Conservation (phyloP, 2,113 vertebrate genomes). For the Theristicus caerulescens region DNA sequence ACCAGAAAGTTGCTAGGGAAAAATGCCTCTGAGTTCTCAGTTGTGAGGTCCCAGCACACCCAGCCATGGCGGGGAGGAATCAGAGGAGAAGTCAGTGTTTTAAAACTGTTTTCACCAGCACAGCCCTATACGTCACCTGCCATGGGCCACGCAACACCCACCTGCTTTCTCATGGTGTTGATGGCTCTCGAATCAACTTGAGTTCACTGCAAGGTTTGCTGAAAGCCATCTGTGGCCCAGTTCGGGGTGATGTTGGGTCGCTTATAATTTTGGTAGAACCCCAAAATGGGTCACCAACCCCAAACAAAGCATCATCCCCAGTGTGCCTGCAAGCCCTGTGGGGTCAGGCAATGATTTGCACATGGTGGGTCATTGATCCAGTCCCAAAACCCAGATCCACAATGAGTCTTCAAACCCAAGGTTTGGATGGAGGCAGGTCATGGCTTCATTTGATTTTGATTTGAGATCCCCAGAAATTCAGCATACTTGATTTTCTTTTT, state of each 20-base stretch:
- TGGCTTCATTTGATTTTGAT: neutral
- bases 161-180: fast-evolving
- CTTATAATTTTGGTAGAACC: neutral
- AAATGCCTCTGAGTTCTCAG: neutral
- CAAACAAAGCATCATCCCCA: fast-evolving
- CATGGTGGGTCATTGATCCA: fast-evolving
- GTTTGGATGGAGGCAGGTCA: neutral
- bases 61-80: neutral
- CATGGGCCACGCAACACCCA: fast-evolving
- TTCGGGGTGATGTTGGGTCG: neutral
- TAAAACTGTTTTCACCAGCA: neutral
- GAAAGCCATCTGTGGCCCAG: neutral
- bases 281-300: neutral
- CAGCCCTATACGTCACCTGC: neutral
- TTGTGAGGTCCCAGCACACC: neutral
- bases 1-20: neutral
- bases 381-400: neutral
- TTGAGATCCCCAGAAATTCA: neutral
- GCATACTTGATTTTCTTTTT: neutral
- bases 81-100: neutral
- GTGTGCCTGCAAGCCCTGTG: neutral
- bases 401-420: neutral
- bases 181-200: fast-evolving
- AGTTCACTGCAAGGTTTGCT: neutral
- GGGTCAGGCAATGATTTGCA: neutral